Conservation (phyloP, 2,113 vertebrate genomes). For the Gallinago jamesoni region DNA sequence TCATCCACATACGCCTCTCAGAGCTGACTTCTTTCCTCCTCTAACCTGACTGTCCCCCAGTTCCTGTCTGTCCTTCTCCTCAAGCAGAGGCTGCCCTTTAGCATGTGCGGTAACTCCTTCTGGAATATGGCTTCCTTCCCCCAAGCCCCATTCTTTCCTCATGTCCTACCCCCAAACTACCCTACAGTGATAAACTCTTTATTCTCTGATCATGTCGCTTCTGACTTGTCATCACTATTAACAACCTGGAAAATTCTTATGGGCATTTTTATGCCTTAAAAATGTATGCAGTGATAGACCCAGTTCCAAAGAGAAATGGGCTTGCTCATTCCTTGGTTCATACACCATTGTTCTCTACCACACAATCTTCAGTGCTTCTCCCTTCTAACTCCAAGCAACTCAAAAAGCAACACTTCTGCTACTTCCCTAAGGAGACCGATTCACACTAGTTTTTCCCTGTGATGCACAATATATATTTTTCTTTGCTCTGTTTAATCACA, state of each 20-base stretch:
- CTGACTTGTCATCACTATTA: neutral
- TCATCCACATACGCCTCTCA: neutral
- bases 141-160: neutral
- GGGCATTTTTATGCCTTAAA: neutral
- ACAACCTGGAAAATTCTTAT: neutral
- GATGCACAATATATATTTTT: neutral
- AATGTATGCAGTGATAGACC: neutral
- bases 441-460: neutral
- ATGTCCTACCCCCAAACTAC: neutral
- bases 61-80: neutral
- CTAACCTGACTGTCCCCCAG: neutral
- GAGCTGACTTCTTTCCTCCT: neutral
- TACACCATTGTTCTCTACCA: neutral
- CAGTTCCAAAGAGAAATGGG: neutral
- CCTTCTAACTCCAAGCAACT: neutral
- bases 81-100: neutral
- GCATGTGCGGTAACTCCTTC: neutral
- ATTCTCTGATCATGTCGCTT: neutral
- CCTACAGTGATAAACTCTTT: neutral
- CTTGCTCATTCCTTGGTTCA: neutral
- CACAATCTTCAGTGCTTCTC: neutral
- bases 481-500: neutral
- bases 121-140: neutral
- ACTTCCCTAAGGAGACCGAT: neutral
- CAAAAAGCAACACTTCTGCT: neutral